Evolutionary conservation across 1,140 invertebrate genomes (phyloP).

Genomic region (Drosophila ananassae): DNA sequence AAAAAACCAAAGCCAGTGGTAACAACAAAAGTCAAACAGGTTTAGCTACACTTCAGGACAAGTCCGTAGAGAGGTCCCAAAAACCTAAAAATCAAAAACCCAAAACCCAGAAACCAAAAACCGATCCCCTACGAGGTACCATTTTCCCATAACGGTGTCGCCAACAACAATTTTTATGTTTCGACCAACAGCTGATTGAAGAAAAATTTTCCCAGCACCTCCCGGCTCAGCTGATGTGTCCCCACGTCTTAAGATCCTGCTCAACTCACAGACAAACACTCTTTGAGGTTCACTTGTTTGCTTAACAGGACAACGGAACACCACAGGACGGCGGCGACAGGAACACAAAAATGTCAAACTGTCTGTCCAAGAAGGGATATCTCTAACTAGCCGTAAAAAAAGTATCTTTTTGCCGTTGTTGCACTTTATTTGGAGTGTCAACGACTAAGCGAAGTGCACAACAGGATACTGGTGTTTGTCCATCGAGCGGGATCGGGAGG

Average conservation of each 20-base stretch:
- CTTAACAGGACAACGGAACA: slow-evolving; percentile 63
- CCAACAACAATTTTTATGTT: slow-evolving; percentile 38
- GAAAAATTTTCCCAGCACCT: slow-evolving; percentile 74
- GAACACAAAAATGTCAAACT: slow-evolving; percentile 75
- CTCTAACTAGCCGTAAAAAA: slow-evolving; percentile 77
- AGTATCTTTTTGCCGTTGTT: slow-evolving; percentile 68
- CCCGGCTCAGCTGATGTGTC: slow-evolving; percentile 68
- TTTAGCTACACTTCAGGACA: slow-evolving; percentile 68
- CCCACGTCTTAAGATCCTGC: slow-evolving; percentile 31
- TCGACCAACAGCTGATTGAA: slow-evolving; percentile 72
- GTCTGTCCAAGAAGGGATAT: slow-evolving; percentile 73
- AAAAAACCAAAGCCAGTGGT: slow-evolving; percentile 44
- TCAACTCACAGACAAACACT: slow-evolving; percentile 36
- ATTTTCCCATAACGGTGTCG: slow-evolving; percentile 67
- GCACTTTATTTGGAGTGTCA: slow-evolving; percentile 81
- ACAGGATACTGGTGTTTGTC: slow-evolving; percentile 66
- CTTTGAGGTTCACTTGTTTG: slow-evolving; percentile 65
- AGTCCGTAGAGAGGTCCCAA: slow-evolving; percentile 19
- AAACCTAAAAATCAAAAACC: not conserved
- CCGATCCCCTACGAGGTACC: slow-evolving; percentile 29
- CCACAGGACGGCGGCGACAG: slow-evolving; percentile 72
- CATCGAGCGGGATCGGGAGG: slow-evolving; percentile 4
- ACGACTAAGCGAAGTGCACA: slow-evolving; percentile 64
- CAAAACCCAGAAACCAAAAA: slow-evolving; percentile 10
- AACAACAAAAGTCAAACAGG: slow-evolving; percentile 80